A percentile compares a stretch with the other conserved stretches of the same genome.
Evolutionary conservation across 2,888 invertebrate species (phyloP).

Genomic region (Buathra laborator): DNA sequence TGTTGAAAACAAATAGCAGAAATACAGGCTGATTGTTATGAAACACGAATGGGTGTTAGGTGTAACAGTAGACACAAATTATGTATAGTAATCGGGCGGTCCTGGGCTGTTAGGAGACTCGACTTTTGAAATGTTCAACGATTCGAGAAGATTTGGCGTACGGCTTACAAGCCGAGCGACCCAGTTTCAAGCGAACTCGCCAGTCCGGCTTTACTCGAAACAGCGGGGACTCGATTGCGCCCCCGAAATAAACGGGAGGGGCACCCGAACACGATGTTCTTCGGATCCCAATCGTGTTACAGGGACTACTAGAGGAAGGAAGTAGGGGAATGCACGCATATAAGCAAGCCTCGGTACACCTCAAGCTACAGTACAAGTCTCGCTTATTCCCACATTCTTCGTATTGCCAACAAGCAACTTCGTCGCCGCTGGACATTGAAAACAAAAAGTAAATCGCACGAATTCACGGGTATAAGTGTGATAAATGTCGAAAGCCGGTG

Average conservation of each 20-base stretch:
- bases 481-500: constrained; percentile 4
- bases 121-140: constrained; percentile 5
- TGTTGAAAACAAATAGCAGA: too few species aligned
- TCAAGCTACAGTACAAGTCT: constrained; percentile 79
- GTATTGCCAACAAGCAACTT: constrained; percentile 36
- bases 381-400: constrained; percentile 72
- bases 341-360: constrained; percentile 77
- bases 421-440: constrained; percentile 28
- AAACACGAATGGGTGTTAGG: neutral
- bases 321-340: constrained; percentile 76
- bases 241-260: constrained; percentile 69
- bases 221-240: constrained; percentile 55
- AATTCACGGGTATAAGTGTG: neutral
- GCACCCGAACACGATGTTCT: constrained; percentile 63
- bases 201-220: constrained; percentile 59
- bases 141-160: constrained; percentile 33
- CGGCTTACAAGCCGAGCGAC: constrained; percentile 66
- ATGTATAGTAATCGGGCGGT: constrained; percentile 13
- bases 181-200: constrained; percentile 71
- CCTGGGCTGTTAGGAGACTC: neutral
- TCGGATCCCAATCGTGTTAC: constrained; percentile 69
- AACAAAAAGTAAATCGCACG: constrained; percentile 16
- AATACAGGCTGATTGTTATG: neutral
- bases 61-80: neutral
- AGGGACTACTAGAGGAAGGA: constrained; percentile 73